Percentiles rank a stretch among this genome's conserved stretches.
phyloP scores from a whole-genome alignment of 2,797 vertebrate species.

The Pseudocheirus occidentalis region DNA sequence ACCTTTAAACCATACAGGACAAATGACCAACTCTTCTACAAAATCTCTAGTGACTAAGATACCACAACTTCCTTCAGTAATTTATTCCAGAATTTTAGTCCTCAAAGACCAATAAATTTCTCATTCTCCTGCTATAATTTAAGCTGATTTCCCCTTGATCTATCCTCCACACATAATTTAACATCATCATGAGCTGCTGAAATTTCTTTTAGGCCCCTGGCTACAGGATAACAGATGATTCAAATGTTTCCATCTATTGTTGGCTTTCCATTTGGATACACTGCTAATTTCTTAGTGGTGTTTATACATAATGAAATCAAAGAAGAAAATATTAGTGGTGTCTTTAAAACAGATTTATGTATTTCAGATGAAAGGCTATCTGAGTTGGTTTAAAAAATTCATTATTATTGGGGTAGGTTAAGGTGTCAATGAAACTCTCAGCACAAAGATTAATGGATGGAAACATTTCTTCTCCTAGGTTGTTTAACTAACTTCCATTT shows the following conservation, averaged over 20 bases:
- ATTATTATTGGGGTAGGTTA: background rate
- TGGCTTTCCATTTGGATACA: constrained; percentile 1
- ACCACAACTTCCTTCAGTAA: background rate
- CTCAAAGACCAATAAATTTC: constrained; percentile 20
- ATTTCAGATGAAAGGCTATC: constrained; percentile 60
- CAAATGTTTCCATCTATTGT: constrained; percentile 25
- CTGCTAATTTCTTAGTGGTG: constrained; percentile 13
- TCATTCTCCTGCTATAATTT: constrained; percentile 4
- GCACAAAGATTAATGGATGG: background rate
- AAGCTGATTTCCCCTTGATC: constrained; percentile 3
- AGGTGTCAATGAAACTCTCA: background rate
- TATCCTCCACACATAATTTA: background rate
- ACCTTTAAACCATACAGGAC: background rate
- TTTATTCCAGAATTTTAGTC: background rate
- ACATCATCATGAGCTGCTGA: background rate
- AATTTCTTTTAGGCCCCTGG: background rate
- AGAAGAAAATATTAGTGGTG: background rate
- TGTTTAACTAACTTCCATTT: background rate
- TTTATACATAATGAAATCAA: constrained; percentile 45
- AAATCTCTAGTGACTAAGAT: background rate
- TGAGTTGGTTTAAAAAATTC: background rate
- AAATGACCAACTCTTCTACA: background rate
- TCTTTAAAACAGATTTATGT: constrained; percentile 58
- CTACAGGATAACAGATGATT: background rate
- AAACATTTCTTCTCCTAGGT: background rate